phyloP scores from a whole-genome alignment of 2,888 invertebrate species.

The Deladenus siricidicola region DNA sequence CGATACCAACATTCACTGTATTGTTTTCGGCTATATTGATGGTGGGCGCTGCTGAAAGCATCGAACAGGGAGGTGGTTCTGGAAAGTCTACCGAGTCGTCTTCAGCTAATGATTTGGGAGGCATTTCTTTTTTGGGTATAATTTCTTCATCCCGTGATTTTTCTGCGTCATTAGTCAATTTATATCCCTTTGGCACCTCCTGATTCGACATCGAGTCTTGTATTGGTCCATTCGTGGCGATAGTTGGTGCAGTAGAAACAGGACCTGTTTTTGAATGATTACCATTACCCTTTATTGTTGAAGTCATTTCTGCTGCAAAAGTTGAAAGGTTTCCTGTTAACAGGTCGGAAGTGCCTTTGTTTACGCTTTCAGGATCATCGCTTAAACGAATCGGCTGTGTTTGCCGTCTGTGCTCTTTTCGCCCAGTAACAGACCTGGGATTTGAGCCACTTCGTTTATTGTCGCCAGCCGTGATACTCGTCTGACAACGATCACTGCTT shows the following conservation, averaged over 20 bases:
- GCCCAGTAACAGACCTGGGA: neutral
- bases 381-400: constrained; percentile 10
- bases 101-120: neutral
- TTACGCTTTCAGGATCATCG: neutral
- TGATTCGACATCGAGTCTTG: no score
- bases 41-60: neutral
- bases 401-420: neutral
- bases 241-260: neutral
- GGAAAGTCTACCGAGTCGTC: neutral
- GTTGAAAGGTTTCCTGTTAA: neutral
- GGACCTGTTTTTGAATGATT: neutral
- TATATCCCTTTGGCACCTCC: no score
- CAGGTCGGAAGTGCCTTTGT: neutral
- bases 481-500: constrained; percentile 22
- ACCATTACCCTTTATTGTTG: no score
- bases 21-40: neutral
- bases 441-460: neutral
- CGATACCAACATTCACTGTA: neutral
- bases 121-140: no score
- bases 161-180: no score
- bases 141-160: no score
- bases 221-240: neutral
- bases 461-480: neutral
- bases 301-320: no score
- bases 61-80: neutral